Evolutionary conservation across 2,113 vertebrate genomes (phyloP).

Genomic region (Perca flavescens): DNA sequence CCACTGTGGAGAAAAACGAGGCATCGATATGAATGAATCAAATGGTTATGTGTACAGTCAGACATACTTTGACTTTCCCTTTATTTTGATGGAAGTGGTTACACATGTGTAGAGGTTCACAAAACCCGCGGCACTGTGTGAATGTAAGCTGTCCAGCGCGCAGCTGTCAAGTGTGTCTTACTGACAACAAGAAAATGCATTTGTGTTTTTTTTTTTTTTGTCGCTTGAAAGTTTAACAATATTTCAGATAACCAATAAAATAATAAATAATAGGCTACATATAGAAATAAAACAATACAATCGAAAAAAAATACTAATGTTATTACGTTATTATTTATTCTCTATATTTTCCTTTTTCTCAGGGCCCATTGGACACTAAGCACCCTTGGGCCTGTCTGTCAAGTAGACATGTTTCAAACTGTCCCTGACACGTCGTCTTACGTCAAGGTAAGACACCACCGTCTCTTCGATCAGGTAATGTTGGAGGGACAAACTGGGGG

Average conservation of each 20-base stretch:
- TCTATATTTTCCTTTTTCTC: background rate
- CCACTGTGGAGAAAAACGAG: background rate
- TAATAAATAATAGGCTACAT: background rate
- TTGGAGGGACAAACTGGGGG: slow-evolving; percentile 52
- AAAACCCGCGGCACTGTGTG: slow-evolving; percentile 9
- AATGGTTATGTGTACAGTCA: slow-evolving; percentile 29
- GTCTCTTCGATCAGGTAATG: slow-evolving; percentile 90
- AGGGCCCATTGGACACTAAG: slow-evolving; percentile 75
- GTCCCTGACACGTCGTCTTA: slow-evolving; percentile 98
- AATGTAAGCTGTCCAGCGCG: slow-evolving; percentile 6
- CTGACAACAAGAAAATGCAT: background rate
- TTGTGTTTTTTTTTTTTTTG: background rate
- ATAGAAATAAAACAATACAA: background rate
- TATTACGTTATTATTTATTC: background rate
- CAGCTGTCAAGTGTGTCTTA: slow-evolving; percentile 2
- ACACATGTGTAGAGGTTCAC: slow-evolving; percentile 18
- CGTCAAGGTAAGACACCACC: slow-evolving; percentile 97
- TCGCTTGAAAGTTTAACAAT: background rate
- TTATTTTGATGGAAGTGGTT: slow-evolving; percentile 72
- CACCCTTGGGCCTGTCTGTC: slow-evolving; percentile 78
- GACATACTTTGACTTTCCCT: slow-evolving; percentile 28
- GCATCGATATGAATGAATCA: slow-evolving; percentile 59
- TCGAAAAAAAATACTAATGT: background rate
- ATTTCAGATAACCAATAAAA: background rate
- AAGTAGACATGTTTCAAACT: slow-evolving; percentile 95